Evolutionary conservation across 2,113 vertebrate genomes (phyloP).

Genomic region (Macrotus californicus): DNA sequence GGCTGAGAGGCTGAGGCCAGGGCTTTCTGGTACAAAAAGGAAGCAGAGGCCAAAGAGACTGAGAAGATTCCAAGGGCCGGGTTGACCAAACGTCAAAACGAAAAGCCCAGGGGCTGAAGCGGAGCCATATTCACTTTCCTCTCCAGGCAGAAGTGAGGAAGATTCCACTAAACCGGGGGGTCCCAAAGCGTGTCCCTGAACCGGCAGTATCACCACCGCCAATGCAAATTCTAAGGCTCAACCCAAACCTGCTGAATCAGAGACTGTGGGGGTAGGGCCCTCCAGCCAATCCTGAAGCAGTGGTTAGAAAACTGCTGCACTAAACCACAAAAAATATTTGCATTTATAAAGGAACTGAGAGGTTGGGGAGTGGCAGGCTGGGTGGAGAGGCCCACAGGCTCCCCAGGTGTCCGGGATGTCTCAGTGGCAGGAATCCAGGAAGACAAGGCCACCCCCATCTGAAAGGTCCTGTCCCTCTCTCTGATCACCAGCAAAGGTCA

Average conservation of each 20-base stretch:
- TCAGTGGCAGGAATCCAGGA: neutral
- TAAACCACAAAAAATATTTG: neutral
- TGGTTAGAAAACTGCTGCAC: neutral
- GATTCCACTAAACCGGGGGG: neutral
- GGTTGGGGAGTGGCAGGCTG: neutral
- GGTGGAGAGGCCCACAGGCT: neutral
- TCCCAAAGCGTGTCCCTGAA: neutral
- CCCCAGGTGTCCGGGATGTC: neutral
- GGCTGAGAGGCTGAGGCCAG: neutral
- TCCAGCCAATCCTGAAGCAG: neutral
- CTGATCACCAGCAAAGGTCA: neutral
- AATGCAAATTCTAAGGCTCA: neutral
- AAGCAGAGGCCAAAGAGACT: neutral
- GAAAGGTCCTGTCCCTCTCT: neutral
- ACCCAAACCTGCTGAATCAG: neutral
- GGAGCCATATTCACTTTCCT: neutral
- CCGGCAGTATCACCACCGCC: neutral
- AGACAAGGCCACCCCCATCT: neutral
- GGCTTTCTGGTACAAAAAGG: neutral
- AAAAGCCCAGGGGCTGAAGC: neutral
- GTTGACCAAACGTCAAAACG: neutral
- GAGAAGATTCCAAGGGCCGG: neutral
- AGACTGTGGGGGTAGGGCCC: neutral
- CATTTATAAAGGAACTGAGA: neutral
- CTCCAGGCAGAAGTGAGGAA: neutral